Evolutionary conservation across 2,797 vertebrate species (phyloP).

Genomic region (Chiroxiphia lanceolata): DNA sequence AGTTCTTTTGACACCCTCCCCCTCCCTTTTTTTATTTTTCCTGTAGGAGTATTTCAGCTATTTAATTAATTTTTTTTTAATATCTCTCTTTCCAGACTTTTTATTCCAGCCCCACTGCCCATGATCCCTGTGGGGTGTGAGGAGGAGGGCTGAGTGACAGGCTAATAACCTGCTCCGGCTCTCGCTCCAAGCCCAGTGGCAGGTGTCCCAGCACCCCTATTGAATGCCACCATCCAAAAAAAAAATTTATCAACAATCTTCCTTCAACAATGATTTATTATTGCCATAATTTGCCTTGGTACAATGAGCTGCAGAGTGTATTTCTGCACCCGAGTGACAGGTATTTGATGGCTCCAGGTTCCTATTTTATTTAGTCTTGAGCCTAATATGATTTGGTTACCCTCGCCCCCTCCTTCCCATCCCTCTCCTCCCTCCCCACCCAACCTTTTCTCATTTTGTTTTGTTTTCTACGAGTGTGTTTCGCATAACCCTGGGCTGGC

Average conservation of each 20-base stretch:
- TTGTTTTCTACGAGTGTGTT: constrained; percentile 72
- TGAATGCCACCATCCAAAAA: constrained; percentile 59
- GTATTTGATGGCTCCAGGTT: constrained; percentile 70
- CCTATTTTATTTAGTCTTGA: constrained; percentile 72
- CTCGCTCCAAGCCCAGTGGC: constrained; percentile 55
- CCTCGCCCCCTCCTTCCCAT: constrained; percentile 14
- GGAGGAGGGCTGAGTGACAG: constrained; percentile 69
- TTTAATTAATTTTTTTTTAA: constrained; percentile 3
- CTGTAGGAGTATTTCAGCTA: background rate
- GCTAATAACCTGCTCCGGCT: constrained; percentile 70
- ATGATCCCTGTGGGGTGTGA: background rate
- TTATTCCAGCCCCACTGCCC: background rate
- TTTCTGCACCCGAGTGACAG: constrained; percentile 67
- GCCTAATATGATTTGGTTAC: constrained; percentile 73
- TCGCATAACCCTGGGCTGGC: constrained; percentile 68
- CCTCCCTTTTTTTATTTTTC: too few relatives aligned
- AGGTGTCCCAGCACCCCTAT: constrained; percentile 67
- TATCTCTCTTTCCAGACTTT: constrained; percentile 33
- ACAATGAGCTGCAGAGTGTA: constrained; percentile 63
- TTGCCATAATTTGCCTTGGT: constrained; percentile 74
- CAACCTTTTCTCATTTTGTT: constrained; percentile 73
- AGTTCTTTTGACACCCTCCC: background rate
- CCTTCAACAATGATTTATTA: constrained; percentile 80
- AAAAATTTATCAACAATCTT: constrained; percentile 73
- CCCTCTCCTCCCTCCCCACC: constrained; percentile 46